Conservation (phyloP, 2,113 vertebrate genomes). For the Bothrops jararaca region DNA sequence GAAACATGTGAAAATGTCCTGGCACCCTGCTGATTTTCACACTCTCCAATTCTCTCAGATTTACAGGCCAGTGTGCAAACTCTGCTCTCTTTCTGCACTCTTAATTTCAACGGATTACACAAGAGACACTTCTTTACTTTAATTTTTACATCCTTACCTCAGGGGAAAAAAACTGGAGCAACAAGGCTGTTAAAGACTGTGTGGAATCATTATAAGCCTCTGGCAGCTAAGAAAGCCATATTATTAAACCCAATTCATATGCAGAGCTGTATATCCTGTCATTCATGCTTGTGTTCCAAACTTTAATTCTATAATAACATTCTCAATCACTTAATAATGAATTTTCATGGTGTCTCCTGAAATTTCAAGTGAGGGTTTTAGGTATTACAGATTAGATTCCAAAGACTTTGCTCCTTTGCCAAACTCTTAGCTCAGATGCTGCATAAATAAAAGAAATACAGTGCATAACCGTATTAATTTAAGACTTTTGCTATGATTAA, state of each 20-base stretch:
- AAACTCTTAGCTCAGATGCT: not conserved
- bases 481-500: slow-evolving; percentile 23
- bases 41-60: not conserved
- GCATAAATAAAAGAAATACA: slow-evolving; percentile 10
- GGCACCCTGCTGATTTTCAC: not conserved
- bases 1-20: not conserved
- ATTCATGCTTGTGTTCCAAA: not conserved
- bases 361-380: slow-evolving; percentile 11
- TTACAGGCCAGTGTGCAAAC: not conserved
- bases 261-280: slow-evolving; percentile 2
- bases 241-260: not conserved
- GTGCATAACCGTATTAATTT: slow-evolving; percentile 9
- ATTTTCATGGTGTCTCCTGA: slow-evolving; percentile 8
- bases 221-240: not conserved
- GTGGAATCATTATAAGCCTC: not conserved
- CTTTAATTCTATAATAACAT: slow-evolving; percentile 28
- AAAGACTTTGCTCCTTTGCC: not conserved
- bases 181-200: not conserved
- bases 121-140: not conserved
- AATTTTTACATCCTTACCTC: not conserved
- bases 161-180: not conserved
- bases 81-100: not conserved
- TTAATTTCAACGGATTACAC: not conserved
- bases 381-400: slow-evolving; percentile 1
- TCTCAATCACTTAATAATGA: slow-evolving; percentile 4